A percentile compares a stretch with the other conserved stretches of the same genome.
These are phyloP conservation scores for Lasioglossum figueresi DNA, from an alignment of 2,888 invertebrate genomes.

Conservation along the genomic window DNA sequence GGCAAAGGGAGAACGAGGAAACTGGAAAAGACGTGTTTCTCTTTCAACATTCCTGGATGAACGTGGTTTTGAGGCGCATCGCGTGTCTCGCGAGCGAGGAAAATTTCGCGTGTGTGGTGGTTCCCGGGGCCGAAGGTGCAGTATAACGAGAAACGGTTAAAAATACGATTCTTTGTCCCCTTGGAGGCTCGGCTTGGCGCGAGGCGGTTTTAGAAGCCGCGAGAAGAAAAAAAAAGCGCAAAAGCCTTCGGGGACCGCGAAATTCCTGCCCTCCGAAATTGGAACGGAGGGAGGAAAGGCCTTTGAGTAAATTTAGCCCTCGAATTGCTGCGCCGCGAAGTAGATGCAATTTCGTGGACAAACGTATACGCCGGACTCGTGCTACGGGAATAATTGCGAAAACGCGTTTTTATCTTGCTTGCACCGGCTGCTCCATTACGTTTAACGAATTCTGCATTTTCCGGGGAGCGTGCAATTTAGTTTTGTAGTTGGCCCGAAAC, in stretches of 20 bases:
- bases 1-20: neutral
- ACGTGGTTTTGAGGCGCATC: slow-evolving; percentile 55
- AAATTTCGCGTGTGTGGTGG: slow-evolving; percentile 45
- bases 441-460: neutral
- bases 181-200: neutral
- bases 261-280: slow-evolving; percentile 64
- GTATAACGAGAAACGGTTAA: slow-evolving; percentile 69
- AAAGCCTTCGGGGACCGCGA: slow-evolving; percentile 37
- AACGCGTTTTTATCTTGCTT: slow-evolving; percentile 4
- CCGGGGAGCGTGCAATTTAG: neutral
- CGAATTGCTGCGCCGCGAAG: slow-evolving; percentile 10
- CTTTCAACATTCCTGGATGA: neutral
- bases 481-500: neutral
- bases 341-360: slow-evolving; percentile 5
- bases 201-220: slow-evolving; percentile 52
- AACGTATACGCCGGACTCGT: neutral
- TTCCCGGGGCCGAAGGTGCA: slow-evolving; percentile 37
- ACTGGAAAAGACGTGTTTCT: neutral
- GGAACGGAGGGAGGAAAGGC: slow-evolving; percentile 47
- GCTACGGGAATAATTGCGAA: neutral
- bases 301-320: slow-evolving; percentile 31
- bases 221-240: slow-evolving; percentile 38
- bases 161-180: slow-evolving; percentile 74
- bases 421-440: slow-evolving; percentile 1
- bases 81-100: slow-evolving; percentile 64